A percentile compares a stretch with the other conserved stretches of the same genome.
These are phyloP conservation scores for Aspidapion aeneum DNA, from an alignment of 2,888 invertebrate species.

Conservation along the genomic window DNA sequence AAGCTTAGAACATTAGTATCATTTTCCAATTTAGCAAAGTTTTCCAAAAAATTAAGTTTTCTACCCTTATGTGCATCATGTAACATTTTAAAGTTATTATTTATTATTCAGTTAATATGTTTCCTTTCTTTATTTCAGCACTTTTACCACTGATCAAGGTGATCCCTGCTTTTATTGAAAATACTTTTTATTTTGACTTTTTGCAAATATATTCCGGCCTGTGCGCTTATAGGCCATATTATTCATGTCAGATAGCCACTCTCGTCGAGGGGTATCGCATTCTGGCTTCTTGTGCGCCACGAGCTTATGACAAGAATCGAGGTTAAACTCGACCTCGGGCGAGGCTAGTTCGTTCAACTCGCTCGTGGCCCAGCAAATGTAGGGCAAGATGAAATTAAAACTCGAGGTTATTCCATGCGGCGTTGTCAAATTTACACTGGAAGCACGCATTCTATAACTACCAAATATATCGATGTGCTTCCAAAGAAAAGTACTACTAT, in stretches of 20 bases:
- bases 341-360: constrained; percentile 59
- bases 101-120: no score
- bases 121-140: no score
- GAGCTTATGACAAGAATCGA: constrained; percentile 36
- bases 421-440: constrained; percentile 11
- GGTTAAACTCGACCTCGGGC: constrained; percentile 44
- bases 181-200: neutral
- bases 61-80: no score
- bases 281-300: neutral
- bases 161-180: no score
- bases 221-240: neutral
- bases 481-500: no score
- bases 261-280: neutral
- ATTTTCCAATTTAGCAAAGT: no score
- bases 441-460: no score
- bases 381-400: constrained; percentile 62
- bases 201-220: neutral
- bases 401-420: constrained; percentile 44
- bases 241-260: neutral
- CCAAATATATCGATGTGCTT: no score
- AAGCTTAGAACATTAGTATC: no score
- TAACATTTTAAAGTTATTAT: no score
- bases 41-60: no score
- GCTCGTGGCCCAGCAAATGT: constrained; percentile 57
- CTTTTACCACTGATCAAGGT: no score